These are phyloP conservation scores for Hystrix brachyura DNA, from an alignment of 2,113 vertebrate genomes.

Conservation along the genomic window DNA sequence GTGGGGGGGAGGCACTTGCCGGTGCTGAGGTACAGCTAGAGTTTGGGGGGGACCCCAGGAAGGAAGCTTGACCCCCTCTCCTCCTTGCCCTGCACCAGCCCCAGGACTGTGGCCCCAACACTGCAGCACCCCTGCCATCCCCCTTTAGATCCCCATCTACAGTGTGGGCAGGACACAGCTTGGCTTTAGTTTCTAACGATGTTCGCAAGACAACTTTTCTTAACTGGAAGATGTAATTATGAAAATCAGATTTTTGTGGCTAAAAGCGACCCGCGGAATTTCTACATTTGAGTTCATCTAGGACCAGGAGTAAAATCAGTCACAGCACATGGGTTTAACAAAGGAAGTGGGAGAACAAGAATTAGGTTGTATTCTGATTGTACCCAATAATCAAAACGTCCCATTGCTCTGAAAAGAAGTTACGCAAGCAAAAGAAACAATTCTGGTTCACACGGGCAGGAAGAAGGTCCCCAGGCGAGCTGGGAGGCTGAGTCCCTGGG, in stretches of 20 bases:
- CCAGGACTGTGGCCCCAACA: background rate
- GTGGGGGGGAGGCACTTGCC: fast-evolving
- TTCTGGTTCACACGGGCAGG: background rate
- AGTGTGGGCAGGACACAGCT: background rate
- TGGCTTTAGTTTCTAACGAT: background rate
- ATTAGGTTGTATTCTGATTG: background rate
- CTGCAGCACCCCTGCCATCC: background rate
- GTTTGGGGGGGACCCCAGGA: fast-evolving
- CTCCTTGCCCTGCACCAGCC: background rate
- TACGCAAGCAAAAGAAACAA: background rate
- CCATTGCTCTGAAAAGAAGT: background rate
- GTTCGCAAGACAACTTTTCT: background rate
- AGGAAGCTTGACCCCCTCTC: background rate
- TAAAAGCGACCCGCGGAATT: background rate
- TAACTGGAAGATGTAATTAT: background rate
- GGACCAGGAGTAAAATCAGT: background rate
- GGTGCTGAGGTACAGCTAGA: fast-evolving
- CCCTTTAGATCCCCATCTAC: background rate
- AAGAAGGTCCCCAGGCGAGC: background rate
- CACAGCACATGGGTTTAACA: background rate
- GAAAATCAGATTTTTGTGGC: background rate
- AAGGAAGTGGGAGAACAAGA: background rate
- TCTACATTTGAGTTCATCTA: background rate
- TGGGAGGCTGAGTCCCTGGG: no score
- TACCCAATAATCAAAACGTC: background rate